Base-by-base conservation (phyloP, 2,888 invertebrate species). In the Spodoptera littoralis region DNA sequence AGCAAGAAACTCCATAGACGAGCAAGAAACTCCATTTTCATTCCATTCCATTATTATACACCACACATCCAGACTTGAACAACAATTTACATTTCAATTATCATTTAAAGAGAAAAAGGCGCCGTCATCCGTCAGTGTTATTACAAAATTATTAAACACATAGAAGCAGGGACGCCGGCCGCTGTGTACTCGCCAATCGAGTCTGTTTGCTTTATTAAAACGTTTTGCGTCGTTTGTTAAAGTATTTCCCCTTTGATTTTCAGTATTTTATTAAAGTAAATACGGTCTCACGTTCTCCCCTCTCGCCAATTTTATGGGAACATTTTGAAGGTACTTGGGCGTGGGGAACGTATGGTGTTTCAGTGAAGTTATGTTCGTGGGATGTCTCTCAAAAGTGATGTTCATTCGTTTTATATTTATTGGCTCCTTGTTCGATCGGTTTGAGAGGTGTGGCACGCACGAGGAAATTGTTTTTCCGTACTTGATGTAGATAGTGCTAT, bases 201-300 rank as follows among this genome's bases (percentile, higher is more conserved):
- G 41, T 50, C 27, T 67, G 42, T 65, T 71, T 57, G 46, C 24
- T 61, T 59, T 61, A 64, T 60, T 60, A 52, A 50, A 48, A 61
- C 44, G 54, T 42, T n/a, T 18, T 46, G 58, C 49, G 52, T 60
- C 64, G 61, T 56, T 61, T 55, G 49, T 57, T 54, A 69, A 63
- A 60, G 46, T 54, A 50, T 71, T 57, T 55, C 44, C 46, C 36
- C 69, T 60, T 70, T 80, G 71, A 80, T 78, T 71, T 73, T 74
- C 60, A 71, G 59, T 65, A 60, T 69, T 70, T 68, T 68, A 61
- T 65, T 54, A 62, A 60, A 60, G 71, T 46, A 56, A 55, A 63
- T 65, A 61, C 53, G 53, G 51, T 56, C 30, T 49, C 62, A 51
- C 73, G 50, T 62, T 50, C 13, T 24, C 8, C 55, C 59, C 45